phyloP scores from a whole-genome alignment of 2,888 invertebrate species.

The Coleophora flavipennella region DNA sequence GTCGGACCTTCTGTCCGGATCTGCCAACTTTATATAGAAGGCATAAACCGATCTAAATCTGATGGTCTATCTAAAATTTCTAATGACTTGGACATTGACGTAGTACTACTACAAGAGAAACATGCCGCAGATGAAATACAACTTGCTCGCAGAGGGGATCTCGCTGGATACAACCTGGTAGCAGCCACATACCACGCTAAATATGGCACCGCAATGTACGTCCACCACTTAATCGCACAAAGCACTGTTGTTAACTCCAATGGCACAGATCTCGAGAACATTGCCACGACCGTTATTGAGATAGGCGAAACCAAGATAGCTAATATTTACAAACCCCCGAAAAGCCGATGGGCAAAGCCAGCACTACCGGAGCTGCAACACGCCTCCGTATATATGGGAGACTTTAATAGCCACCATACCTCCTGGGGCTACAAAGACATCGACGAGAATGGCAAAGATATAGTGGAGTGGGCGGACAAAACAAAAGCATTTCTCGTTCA shows the following conservation, averaged over 20 bases:
- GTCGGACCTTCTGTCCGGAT: not conserved
- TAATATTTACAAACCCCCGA: not conserved
- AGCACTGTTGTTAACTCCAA: not conserved
- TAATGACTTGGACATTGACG: not conserved
- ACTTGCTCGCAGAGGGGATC: not conserved
- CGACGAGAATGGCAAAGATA: not conserved
- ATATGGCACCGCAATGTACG: not conserved
- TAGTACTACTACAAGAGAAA: not conserved
- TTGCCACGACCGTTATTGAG: not conserved
- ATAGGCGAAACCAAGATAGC: not conserved
- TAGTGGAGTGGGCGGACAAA: not conserved
- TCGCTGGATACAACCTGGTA: not conserved
- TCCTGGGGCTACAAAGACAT: not conserved
- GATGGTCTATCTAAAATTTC: not conserved
- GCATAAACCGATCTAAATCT: not conserved
- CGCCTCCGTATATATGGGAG: conserved; percentile 1
- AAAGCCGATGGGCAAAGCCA: not conserved
- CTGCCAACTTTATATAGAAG: not conserved
- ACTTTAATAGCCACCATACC: conserved; percentile 5
- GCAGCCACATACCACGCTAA: not conserved
- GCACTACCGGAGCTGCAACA: not conserved
- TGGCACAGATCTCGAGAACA: not conserved
- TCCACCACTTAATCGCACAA: not conserved
- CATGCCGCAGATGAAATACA: not conserved
- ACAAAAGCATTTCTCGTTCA: not conserved